Conservation (phyloP, 1,140 invertebrate species). For the Leptinotarsa defecta region DNA sequence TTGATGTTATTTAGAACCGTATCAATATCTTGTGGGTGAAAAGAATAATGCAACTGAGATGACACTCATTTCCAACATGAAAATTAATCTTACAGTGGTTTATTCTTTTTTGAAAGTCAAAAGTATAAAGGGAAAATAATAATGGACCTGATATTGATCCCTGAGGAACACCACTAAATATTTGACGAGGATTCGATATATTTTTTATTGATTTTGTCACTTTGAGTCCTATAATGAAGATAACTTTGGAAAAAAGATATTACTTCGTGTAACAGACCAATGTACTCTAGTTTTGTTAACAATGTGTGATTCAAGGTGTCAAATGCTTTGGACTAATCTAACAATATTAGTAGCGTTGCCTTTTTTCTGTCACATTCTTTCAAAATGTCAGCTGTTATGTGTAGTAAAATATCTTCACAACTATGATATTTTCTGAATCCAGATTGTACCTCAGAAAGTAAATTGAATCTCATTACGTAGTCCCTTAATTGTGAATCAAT, state of each 20-base stretch:
- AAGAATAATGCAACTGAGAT: too few species aligned
- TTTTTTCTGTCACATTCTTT: not conserved
- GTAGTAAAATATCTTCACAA: not conserved
- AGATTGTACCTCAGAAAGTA: not conserved
- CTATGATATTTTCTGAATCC: not conserved
- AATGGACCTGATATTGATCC: not conserved
- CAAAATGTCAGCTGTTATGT: not conserved
- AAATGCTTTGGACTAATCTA: not conserved
- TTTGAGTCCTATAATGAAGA: not conserved
- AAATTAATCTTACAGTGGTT: not conserved
- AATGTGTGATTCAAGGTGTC: not conserved
- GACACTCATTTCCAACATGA: too few species aligned
- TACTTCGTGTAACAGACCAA: not conserved
- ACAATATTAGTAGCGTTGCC: not conserved
- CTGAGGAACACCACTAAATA: not conserved
- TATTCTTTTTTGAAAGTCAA: not conserved
- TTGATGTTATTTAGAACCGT: not conserved
- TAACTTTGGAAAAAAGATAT: not conserved
- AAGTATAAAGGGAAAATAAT: not conserved
- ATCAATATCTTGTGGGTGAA: not conserved
- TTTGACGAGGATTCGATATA: not conserved
- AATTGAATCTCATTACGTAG: not conserved
- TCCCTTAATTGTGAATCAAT: not conserved
- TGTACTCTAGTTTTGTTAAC: not conserved
- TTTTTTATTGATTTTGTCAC: not conserved